Conservation (phyloP, 2,797 vertebrate genomes). For the Cirrhinus molitorella region DNA sequence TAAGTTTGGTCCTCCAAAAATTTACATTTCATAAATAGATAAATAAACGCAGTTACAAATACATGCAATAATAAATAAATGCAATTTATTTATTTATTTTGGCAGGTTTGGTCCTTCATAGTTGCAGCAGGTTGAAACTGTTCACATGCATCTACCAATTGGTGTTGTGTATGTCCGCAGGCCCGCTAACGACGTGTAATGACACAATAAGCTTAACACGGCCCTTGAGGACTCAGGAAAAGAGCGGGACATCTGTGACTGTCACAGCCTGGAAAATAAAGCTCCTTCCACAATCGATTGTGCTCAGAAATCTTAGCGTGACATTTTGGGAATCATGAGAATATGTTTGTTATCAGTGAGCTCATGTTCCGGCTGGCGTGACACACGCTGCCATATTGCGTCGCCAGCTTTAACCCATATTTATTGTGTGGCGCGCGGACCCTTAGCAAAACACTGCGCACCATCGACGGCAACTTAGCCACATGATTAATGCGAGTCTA, state of each 20-base stretch:
- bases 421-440: constrained; percentile 24
- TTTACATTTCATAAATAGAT: no score
- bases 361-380: constrained; percentile 40
- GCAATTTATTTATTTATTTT: neutral
- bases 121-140: neutral
- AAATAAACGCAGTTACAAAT: neutral
- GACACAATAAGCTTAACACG: neutral
- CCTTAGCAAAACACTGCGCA: constrained; percentile 60
- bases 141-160: neutral
- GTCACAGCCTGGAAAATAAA: neutral
- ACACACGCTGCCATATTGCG: constrained; percentile 29
- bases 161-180: neutral
- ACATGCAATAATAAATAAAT: neutral
- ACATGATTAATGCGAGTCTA: constrained; percentile 84
- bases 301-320: constrained; percentile 19
- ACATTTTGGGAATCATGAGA: constrained; percentile 27
- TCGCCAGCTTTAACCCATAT: constrained; percentile 23
- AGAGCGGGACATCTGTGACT: neutral
- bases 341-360: constrained; percentile 44
- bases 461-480: constrained; percentile 80
- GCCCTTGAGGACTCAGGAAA: neutral
- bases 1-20: no score
- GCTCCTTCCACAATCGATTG: constrained; percentile 22
- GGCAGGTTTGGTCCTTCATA: neutral
- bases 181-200: neutral